Evolutionary conservation across 2,797 vertebrate genomes (phyloP), one percentile per base, ranked within the genome.

Genomic region (Parotocinclus haroldoi): DNA sequence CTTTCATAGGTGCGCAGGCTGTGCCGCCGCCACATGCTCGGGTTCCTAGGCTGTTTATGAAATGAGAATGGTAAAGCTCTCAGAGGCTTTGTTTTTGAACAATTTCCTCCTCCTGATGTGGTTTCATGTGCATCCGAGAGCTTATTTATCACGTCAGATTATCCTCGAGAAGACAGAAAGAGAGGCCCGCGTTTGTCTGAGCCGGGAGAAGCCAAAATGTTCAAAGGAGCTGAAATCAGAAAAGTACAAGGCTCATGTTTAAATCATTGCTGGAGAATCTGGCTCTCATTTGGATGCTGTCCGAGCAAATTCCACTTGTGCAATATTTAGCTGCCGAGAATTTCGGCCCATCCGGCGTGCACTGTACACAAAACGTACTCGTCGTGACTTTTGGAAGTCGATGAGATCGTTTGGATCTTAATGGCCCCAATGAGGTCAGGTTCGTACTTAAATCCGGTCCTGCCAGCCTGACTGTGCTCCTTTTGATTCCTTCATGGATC

Each of bases 341-440:
- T 67, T 64, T 77, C 40, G 71, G 55, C 38, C 59, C 52, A 53
- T 50, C 17, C 36, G 58, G 54, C 54, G 42, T 16, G n/a, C 50
- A 77, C 53, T 52, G 66, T 60, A 72, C 46, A 38, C 76, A 66
- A 74, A 63, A 50, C 68, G 54, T 27, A n/a, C 65, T 70, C 57
- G 8, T 58, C 27, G 27, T 27, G 27, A 66, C 71, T 73, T 73
- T 75, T 77, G 61, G 68, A 75, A 66, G 68, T 73, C 81, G 80
- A 76, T 77, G 76, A 75, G n/a, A n/a, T n/a, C n/a, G 55, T 79
- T 80, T 73, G 72, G 66, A 73, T 66, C 75, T 73, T 69, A 65
- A 73, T 72, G 78, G 73, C 79, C 62, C 40, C 49, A 70, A 68
- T 75, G 71, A 80, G 69, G 72, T 80, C 57, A 77, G 78, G 77